Conservation (phyloP, 2,113 vertebrate genomes). For the Cyanoliseus patagonus region DNA sequence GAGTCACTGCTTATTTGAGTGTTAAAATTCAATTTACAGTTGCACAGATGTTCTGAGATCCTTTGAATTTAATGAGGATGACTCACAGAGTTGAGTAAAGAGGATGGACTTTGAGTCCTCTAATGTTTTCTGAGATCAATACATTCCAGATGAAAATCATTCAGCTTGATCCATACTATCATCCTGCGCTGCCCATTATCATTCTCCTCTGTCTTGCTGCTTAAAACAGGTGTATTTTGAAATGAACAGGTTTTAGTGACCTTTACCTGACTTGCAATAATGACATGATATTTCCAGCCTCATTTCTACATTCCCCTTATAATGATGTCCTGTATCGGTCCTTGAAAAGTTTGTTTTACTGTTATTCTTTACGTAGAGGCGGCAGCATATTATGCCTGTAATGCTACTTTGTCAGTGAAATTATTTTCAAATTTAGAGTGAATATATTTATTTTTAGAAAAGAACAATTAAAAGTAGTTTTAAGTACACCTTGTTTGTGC, state of each 20-base stretch:
- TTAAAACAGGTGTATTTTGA: slow-evolving; percentile 25
- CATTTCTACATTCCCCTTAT: neutral
- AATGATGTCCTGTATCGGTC: neutral
- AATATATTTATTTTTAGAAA: neutral
- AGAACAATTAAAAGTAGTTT: neutral
- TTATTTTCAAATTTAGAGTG: neutral
- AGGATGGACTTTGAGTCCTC: slow-evolving; percentile 70
- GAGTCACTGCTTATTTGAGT: slow-evolving; percentile 54
- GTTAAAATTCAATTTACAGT: slow-evolving; percentile 70
- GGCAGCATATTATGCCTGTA: neutral
- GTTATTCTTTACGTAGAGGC: neutral
- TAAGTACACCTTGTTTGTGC: neutral
- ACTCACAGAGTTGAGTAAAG: slow-evolving; percentile 76
- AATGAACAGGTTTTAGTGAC: slow-evolving; percentile 26
- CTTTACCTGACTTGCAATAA: slow-evolving; percentile 6
- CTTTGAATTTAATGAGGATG: slow-evolving; percentile 82
- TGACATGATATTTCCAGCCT: neutral
- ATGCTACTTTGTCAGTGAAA: neutral
- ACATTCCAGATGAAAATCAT: slow-evolving; percentile 66
- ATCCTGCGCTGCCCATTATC: slow-evolving; percentile 40
- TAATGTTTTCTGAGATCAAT: slow-evolving; percentile 66
- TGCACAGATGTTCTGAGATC: slow-evolving; percentile 74
- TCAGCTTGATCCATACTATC: neutral
- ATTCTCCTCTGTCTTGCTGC: slow-evolving; percentile 20
- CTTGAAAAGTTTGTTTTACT: neutral